Evolutionary conservation across 2,113 vertebrate species (phyloP).

Genomic region (Scopus umbretta): DNA sequence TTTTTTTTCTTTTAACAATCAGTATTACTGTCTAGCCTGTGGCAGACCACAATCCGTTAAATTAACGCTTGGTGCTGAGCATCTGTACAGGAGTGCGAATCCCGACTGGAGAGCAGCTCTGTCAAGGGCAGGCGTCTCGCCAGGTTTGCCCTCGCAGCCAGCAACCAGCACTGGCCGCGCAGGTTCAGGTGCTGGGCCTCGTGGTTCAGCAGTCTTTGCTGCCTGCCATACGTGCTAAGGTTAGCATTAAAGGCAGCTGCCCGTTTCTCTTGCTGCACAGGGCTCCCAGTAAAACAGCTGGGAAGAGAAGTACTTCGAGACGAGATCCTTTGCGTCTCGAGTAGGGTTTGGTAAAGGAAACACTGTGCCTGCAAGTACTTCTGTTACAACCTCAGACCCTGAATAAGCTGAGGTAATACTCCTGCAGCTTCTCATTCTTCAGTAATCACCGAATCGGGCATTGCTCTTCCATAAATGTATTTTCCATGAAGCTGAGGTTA

Average conservation of each 20-base stretch:
- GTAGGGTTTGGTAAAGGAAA: not conserved
- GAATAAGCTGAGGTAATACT: not conserved
- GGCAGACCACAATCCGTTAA: rapidly evolving
- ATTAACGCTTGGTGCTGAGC: not conserved
- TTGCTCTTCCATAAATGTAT: rapidly evolving
- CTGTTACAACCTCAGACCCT: not conserved
- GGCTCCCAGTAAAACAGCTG: rapidly evolving
- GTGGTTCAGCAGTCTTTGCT: too few relatives aligned
- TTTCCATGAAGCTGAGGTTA: not conserved
- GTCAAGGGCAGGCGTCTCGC: too few relatives aligned
- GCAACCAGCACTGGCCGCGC: rapidly evolving
- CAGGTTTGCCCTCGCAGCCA: not conserved
- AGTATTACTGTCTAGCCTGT: not conserved
- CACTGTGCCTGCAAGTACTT: not conserved
- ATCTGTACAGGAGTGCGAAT: not conserved
- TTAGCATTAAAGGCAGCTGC: too few relatives aligned
- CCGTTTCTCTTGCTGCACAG: not conserved
- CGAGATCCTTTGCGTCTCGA: too few relatives aligned
- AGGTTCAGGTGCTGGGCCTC: not conserved
- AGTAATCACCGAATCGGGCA: not conserved
- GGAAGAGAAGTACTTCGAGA: rapidly evolving
- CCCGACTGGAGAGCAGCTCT: not conserved
- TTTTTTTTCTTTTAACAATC: not conserved
- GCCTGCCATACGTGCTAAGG: rapidly evolving
- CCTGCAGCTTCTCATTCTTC: not conserved